Conservation (phyloP, 2,888 invertebrate genomes). For the Fissipunctia ypsillon region DNA sequence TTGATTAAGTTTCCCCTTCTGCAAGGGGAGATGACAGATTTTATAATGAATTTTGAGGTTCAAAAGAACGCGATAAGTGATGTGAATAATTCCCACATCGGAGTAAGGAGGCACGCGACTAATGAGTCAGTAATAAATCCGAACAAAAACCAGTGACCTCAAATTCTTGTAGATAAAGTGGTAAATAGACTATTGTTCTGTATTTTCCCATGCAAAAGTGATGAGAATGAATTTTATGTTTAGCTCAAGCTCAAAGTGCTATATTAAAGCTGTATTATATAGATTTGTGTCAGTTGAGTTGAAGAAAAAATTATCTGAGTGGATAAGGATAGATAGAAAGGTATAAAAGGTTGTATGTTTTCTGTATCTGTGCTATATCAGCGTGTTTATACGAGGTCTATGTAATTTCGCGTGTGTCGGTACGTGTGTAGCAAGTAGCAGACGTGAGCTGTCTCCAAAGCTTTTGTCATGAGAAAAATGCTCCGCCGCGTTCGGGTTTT, state of each 20-base stretch:
- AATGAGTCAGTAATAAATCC: slow-evolving; percentile 55
- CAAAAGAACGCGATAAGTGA: slow-evolving; percentile 39
- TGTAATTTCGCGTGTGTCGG: slow-evolving; percentile 65
- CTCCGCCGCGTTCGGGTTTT: slow-evolving; percentile 83
- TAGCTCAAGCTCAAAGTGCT: slow-evolving; percentile 16
- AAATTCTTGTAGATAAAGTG: slow-evolving; percentile 55
- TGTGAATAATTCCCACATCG: slow-evolving; percentile 50
- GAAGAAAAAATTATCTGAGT: slow-evolving; percentile 13
- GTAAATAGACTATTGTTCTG: slow-evolving; percentile 56
- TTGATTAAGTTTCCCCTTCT: slow-evolving; percentile 83
- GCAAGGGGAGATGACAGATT: slow-evolving; percentile 71
- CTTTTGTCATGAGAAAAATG: slow-evolving; percentile 87
- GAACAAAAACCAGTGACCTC: slow-evolving; percentile 55
- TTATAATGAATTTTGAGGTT: slow-evolving; percentile 56
- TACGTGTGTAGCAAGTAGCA: slow-evolving; percentile 67
- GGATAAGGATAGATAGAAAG: slow-evolving; percentile 35
- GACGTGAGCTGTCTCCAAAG: slow-evolving; percentile 80
- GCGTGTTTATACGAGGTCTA: slow-evolving; percentile 51
- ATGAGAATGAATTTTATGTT: slow-evolving; percentile 52
- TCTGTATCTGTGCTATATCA: slow-evolving; percentile 46
- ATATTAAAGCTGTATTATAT: slow-evolving; percentile 13
- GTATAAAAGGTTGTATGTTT: slow-evolving; percentile 42
- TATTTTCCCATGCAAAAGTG: slow-evolving; percentile 49
- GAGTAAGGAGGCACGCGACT: slow-evolving; percentile 55
- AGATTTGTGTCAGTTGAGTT: slow-evolving; percentile 40